A percentile compares a stretch with the other conserved stretches of the same genome.
phyloP scores from a whole-genome alignment of 2,797 vertebrate species.

The Simalia tracyae region DNA sequence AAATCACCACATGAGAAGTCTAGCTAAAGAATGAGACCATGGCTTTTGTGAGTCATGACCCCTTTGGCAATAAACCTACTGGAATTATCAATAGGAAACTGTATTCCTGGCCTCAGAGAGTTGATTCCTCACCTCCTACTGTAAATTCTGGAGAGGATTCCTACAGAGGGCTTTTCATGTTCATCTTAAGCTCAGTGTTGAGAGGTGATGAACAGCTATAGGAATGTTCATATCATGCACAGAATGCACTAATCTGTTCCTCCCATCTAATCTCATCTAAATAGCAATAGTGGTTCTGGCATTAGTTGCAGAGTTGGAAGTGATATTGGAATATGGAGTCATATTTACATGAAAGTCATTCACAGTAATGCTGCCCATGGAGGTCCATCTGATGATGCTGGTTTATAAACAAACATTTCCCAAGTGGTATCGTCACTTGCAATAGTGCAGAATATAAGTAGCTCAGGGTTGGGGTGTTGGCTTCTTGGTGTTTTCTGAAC shows the following conservation, averaged over 20 bases:
- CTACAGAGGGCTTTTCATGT: constrained; percentile 58
- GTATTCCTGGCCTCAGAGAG: constrained; percentile 42
- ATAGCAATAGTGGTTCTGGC: constrained; percentile 54
- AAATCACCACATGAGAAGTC: background rate
- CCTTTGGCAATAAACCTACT: constrained; percentile 46
- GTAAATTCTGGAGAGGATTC: constrained; percentile 51
- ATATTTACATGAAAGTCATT: constrained; percentile 41
- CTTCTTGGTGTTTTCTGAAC: background rate
- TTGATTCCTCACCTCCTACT: constrained; percentile 55
- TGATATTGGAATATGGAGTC: constrained; percentile 4
- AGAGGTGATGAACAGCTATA: constrained; percentile 58
- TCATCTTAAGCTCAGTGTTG: constrained; percentile 56
- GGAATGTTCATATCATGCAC: constrained; percentile 59
- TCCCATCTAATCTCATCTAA: constrained; percentile 55
- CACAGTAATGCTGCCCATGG: constrained; percentile 14
- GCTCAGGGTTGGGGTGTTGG: background rate
- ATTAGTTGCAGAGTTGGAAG: constrained; percentile 50
- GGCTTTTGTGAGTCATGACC: constrained; percentile 32
- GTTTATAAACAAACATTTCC: background rate
- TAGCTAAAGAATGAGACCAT: constrained; percentile 9
- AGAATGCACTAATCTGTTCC: constrained; percentile 57
- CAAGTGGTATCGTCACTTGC: fast-evolving
- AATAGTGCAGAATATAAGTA: background rate
- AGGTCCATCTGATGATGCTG: constrained; percentile 11
- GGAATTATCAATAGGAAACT: constrained; percentile 48